These are phyloP conservation scores for Brachyptera risi DNA, from an alignment of 2,888 invertebrate species.

Conservation along the genomic window DNA sequence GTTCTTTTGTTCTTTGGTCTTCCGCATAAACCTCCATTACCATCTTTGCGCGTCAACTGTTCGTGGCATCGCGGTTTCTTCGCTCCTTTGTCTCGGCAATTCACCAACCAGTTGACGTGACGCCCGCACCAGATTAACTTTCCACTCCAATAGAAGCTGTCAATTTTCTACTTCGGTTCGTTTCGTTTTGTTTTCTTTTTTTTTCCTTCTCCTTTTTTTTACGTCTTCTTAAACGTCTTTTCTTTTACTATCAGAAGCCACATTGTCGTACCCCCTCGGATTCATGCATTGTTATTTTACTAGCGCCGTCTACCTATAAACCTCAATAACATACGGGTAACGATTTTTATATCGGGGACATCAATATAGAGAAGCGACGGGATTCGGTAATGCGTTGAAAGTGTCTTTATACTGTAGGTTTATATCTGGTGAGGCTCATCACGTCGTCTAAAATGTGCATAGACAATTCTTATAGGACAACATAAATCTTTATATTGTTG, in stretches of 20 bases:
- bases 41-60: slow-evolving; percentile 15
- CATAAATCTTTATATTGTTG: too few relatives aligned
- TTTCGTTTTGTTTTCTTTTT: slow-evolving; percentile 15
- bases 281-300: slow-evolving; percentile 9
- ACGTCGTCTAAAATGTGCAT: background rate
- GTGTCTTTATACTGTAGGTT: slow-evolving; percentile 1
- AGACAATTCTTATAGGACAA: background rate
- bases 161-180: slow-evolving; percentile 21
- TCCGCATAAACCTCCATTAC: slow-evolving; percentile 11
- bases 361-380: background rate
- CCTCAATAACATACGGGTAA: slow-evolving; percentile 17
- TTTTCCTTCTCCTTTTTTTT: background rate
- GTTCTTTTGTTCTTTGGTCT: slow-evolving; percentile 9
- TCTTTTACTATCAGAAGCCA: slow-evolving; percentile 6
- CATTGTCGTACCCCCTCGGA: background rate
- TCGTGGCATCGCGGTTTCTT: background rate
- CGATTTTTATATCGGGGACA: slow-evolving; percentile 10
- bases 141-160: slow-evolving; percentile 24
- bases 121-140: slow-evolving; percentile 22
- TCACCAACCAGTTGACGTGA: background rate
- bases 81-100: slow-evolving; percentile 2
- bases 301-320: slow-evolving; percentile 1
- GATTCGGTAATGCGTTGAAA: background rate
- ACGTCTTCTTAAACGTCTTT: slow-evolving; percentile 13
- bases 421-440: background rate